phyloP scores from a whole-genome alignment of 1,140 invertebrate species.

The Homarus americanus region DNA sequence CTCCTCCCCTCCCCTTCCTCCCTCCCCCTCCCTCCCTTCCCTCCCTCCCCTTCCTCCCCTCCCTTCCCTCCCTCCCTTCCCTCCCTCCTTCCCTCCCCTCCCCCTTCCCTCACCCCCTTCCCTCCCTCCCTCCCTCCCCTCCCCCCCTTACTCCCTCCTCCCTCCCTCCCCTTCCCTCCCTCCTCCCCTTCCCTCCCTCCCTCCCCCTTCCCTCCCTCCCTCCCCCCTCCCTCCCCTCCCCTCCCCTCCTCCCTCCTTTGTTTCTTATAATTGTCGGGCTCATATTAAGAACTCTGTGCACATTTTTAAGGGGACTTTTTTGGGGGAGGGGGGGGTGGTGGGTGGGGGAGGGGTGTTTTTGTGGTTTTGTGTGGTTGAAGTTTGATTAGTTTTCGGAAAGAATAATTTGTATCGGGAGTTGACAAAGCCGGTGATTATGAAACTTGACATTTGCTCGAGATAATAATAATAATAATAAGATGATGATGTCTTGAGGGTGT shows the following conservation, averaged over 20 bases:
- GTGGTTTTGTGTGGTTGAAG: constrained; percentile 12
- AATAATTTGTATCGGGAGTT: not conserved
- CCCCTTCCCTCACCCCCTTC: not conserved
- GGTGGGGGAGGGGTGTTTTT: too few species aligned
- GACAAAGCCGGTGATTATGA: not conserved
- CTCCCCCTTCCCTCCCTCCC: not conserved
- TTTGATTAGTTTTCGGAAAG: constrained; percentile 44
- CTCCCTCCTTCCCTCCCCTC: too few species aligned
- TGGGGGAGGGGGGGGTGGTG: not conserved
- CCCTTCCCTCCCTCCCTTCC: not conserved
- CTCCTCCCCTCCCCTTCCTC: too few species aligned
- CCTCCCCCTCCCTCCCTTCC: too few species aligned
- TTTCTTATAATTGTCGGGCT: constrained; percentile 23
- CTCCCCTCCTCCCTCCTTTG: constrained; percentile 25
- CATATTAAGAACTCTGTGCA: constrained; percentile 20
- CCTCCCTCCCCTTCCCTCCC: constrained; percentile 11
- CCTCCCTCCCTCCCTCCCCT: constrained; percentile 13
- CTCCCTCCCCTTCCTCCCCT: too few species aligned
- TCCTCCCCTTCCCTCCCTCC: too few species aligned
- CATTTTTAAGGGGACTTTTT: not conserved
- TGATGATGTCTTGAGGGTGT: too few species aligned
- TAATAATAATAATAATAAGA: too few species aligned
- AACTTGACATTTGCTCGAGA: not conserved
- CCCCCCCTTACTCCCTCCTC: too few species aligned
- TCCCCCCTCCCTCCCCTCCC: not conserved